Percentiles rank a stretch among this genome's conserved stretches.
phyloP scores from a whole-genome alignment of 2,113 vertebrate genomes.

The Murina feae region DNA sequence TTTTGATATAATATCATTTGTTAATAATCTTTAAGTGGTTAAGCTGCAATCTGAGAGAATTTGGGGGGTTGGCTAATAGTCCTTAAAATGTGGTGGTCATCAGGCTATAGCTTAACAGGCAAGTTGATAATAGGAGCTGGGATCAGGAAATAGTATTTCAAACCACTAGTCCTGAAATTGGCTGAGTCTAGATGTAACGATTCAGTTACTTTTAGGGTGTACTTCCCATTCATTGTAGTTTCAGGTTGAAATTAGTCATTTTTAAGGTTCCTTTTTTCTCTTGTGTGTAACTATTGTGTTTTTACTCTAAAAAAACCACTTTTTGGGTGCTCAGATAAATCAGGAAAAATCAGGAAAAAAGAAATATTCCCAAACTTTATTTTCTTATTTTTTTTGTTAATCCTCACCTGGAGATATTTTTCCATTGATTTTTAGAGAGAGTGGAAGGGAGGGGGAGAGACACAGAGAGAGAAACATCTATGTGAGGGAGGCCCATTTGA shows the following conservation, averaged over 20 bases:
- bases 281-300: background rate
- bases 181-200: background rate
- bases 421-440: too few species aligned
- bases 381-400: too few species aligned
- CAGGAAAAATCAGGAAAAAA: background rate
- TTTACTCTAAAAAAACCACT: background rate
- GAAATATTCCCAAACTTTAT: background rate
- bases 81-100: slow-evolving; percentile 61
- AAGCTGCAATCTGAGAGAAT: background rate
- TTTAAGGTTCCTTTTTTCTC: background rate
- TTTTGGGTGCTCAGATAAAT: background rate
- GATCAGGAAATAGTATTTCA: background rate
- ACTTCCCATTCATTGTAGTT: background rate
- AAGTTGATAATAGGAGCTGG: slow-evolving; percentile 46
- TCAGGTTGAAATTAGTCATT: background rate
- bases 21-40: background rate
- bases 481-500: too few species aligned
- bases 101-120: slow-evolving; percentile 65
- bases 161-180: background rate
- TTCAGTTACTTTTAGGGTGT: background rate
- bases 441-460: too few species aligned
- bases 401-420: too few species aligned
- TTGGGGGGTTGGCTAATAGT: background rate
- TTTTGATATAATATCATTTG: background rate
- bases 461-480: too few species aligned